These are phyloP conservation scores for Odontomyia ornata DNA, from an alignment of 2,888 invertebrate genomes.

Conservation along the genomic window DNA sequence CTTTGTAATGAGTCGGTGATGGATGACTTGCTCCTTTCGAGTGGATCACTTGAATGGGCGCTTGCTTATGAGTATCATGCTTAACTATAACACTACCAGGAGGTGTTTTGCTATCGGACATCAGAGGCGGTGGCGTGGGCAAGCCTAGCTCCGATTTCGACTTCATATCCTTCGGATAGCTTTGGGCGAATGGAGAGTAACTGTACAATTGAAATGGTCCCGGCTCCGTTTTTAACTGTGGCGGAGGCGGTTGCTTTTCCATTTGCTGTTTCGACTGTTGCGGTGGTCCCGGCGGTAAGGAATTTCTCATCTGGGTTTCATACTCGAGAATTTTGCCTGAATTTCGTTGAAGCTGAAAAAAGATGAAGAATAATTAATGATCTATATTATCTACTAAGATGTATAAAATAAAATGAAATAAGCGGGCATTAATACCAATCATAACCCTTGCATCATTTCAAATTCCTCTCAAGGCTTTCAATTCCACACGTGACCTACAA, in stretches of 20 bases:
- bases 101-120: slow-evolving; percentile 74
- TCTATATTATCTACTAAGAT: no score
- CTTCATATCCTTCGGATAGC: slow-evolving; percentile 49
- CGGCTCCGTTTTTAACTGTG: slow-evolving; percentile 70
- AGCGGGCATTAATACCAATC: neutral
- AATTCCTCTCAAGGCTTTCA: slow-evolving; percentile 1
- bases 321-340: slow-evolving; percentile 48
- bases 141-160: slow-evolving; percentile 55
- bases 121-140: slow-evolving; percentile 74
- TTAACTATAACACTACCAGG: slow-evolving; percentile 73
- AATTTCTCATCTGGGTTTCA: slow-evolving; percentile 46
- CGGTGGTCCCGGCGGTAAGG: slow-evolving; percentile 35
- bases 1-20: slow-evolving; percentile 51
- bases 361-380: no score
- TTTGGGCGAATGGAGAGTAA: slow-evolving; percentile 60
- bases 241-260: slow-evolving; percentile 56
- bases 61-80: slow-evolving; percentile 65
- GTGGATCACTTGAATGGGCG: slow-evolving; percentile 51
- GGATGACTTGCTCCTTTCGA: slow-evolving; percentile 47
- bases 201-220: slow-evolving; percentile 72
- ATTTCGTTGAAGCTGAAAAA: slow-evolving; percentile 47
- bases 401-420: neutral
- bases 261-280: slow-evolving; percentile 41
- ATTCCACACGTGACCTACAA: slow-evolving; percentile 19
- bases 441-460: neutral